These are phyloP conservation scores for Tortrix viridana DNA, from an alignment of 2,888 invertebrate species.

Conservation along the genomic window DNA sequence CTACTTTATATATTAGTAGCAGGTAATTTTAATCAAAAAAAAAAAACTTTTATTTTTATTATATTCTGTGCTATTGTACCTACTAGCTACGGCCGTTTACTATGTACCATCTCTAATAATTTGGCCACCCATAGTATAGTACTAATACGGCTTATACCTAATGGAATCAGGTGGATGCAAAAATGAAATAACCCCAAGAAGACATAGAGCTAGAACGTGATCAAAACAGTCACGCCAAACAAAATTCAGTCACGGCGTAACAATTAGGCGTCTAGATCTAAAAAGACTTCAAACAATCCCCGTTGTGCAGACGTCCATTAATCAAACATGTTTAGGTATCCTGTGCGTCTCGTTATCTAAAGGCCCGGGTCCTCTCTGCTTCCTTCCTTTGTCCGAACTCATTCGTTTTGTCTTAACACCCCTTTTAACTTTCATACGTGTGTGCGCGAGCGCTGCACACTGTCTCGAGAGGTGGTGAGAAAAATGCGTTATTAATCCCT, in stretches of 20 bases:
- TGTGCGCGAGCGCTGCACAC: constrained; percentile 60
- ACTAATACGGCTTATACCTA: too few relatives aligned
- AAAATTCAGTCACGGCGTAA: not conserved
- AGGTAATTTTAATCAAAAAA: too few relatives aligned
- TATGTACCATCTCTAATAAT: too few relatives aligned
- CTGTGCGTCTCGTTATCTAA: constrained; percentile 65
- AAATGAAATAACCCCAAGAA: too few relatives aligned
- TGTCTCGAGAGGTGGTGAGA: constrained; percentile 31
- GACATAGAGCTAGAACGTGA: too few relatives aligned
- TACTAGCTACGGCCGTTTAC: too few relatives aligned
- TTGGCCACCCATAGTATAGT: too few relatives aligned
- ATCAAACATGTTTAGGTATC: constrained; percentile 80
- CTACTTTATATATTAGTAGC: too few relatives aligned
- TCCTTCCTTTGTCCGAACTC: constrained; percentile 82
- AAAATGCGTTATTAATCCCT: constrained; percentile 32
- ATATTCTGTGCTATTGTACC: too few relatives aligned
- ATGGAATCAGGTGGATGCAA: too few relatives aligned
- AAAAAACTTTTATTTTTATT: too few relatives aligned
- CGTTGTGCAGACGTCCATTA: constrained; percentile 61
- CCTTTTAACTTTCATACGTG: constrained; percentile 78
- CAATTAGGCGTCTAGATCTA: constrained; percentile 21
- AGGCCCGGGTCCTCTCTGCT: constrained; percentile 72
- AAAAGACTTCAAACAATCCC: constrained; percentile 21
- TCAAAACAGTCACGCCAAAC: too few relatives aligned
- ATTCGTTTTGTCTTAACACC: constrained; percentile 84